phyloP scores from a whole-genome alignment of 2,888 invertebrate species.

The Oithona nana region DNA sequence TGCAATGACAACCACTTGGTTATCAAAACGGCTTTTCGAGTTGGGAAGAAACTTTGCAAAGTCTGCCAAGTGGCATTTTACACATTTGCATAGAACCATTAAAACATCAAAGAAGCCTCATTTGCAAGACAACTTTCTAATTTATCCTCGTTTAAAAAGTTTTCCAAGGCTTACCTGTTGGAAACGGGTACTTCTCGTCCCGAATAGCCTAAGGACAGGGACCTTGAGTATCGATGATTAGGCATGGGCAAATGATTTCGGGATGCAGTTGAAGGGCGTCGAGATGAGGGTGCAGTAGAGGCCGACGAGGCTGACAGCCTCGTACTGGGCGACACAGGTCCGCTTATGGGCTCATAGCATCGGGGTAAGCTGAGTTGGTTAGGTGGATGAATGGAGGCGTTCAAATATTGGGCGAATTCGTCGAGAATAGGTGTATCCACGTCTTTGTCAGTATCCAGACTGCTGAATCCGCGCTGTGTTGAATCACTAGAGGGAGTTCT shows the following conservation, averaged over 20 bases:
- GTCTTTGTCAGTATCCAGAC: background rate
- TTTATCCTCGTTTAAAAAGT: too few relatives aligned
- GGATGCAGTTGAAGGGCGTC: slow-evolving; percentile 1
- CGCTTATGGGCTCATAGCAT: slow-evolving; percentile 6
- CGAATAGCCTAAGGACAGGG: slow-evolving; percentile 8
- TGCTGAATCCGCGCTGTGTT: background rate
- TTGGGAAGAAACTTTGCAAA: too few relatives aligned
- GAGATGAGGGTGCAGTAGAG: background rate
- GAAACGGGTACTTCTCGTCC: too few relatives aligned
- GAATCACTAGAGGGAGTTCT: background rate
- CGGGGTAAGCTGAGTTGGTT: slow-evolving; percentile 16
- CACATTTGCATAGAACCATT: too few relatives aligned
- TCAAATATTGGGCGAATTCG: slow-evolving; percentile 16
- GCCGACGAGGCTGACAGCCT: background rate
- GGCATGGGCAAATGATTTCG: background rate
- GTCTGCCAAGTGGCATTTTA: too few relatives aligned
- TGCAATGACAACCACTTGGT: too few relatives aligned
- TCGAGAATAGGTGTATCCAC: slow-evolving; percentile 9
- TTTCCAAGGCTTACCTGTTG: too few relatives aligned
- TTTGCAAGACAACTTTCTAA: too few relatives aligned
- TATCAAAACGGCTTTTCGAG: too few relatives aligned
- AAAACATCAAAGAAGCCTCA: too few relatives aligned
- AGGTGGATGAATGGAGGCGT: slow-evolving; percentile 17
- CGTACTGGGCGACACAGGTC: background rate
- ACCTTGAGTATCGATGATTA: slow-evolving; percentile 1